Evolutionary conservation across 2,113 vertebrate species (phyloP).

Genomic region (Pangasianodon gigas): DNA sequence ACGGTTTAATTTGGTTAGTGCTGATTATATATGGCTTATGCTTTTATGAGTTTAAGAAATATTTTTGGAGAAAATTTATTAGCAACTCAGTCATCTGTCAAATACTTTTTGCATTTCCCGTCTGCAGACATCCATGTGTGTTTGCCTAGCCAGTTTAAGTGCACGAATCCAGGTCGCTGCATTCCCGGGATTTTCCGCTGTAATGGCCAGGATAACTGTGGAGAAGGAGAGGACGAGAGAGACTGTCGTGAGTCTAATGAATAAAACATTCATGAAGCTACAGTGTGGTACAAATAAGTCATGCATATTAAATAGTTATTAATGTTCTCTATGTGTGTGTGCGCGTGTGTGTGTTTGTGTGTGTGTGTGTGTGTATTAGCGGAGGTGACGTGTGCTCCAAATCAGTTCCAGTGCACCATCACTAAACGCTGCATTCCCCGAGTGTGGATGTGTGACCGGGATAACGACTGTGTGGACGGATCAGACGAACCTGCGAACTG

Average conservation of each 20-base stretch:
- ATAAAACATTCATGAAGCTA: not conserved
- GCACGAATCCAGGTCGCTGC: constrained; percentile 89
- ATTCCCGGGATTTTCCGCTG: constrained; percentile 97
- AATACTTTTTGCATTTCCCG: not conserved
- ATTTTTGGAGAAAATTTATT: not conserved
- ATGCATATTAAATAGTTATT: not conserved
- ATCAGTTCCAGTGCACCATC: constrained; percentile 97
- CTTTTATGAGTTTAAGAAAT: not conserved
- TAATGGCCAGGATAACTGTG: constrained; percentile 97
- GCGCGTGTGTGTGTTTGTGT: constrained; percentile 33
- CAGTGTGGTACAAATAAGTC: not conserved
- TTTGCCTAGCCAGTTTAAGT: constrained; percentile 97
- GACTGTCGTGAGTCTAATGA: constrained; percentile 87
- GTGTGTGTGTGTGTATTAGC: constrained; percentile 72
- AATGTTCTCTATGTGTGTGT: not conserved
- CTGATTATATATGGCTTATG: not conserved
- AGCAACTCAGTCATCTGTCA: not conserved
- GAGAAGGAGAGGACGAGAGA: constrained; percentile 92
- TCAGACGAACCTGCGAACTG: constrained; percentile 96
- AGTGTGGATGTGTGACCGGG: constrained; percentile 95
- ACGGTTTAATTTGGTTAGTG: not conserved
- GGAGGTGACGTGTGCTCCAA: constrained; percentile 94
- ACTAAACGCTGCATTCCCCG: constrained; percentile 97
- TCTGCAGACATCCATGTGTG: constrained; percentile 93
- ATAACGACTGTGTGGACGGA: constrained; percentile 96